Evolutionary conservation across 2,113 vertebrate species (phyloP), one percentile per base, ranked within the genome.

Genomic region (Brachypodius melanocephalos): DNA sequence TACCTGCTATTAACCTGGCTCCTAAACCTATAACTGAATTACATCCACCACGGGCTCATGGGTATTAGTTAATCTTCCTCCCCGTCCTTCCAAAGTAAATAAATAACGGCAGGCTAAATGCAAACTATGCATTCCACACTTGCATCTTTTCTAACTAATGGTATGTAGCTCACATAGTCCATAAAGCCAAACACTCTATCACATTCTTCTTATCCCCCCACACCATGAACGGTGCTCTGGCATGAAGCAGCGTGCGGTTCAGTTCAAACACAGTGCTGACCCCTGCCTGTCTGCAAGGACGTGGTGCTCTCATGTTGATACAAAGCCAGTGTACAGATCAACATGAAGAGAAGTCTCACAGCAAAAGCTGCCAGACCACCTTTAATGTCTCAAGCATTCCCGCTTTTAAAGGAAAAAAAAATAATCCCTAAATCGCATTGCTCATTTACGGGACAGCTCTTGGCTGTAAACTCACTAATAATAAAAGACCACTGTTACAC

Each of bases 361-460:
- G 91, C 54, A 83, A 76, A 92, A 85, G 71, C 92, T 84, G 85
- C 88, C 91, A 95, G 94, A 83, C 89, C 84, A 95, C 94, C 90
- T 95, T 96, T 96, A 81, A 95, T 83, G 82, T 93, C 81, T 91
- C 45, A 43, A 85, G 76, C 82, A 89, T 96, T 93, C 89, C 90
- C 80, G 63, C 77, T 91, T 94, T 79, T 85, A 92, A 52, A 58
- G 72, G 62, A 57, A 79, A 90, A 72, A 65, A 69, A 77, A 82
- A 68, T 45, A 72, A 49, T 52, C 83, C 82, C 59, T 78, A 93
- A 93, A 89, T 92, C 19, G 3, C 85, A 91, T 65, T 85, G 86
- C 94, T 96, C 93, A 95, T 94, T 97, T 95, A 96, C 68, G 36
- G 95, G 87, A 96, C 86, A 96, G 89, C 85, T 88, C 89, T 96